Evolutionary conservation across 2,888 invertebrate species (phyloP), one percentile per base, ranked within the genome.

Genomic region (Hirtodrosophila duncani): DNA sequence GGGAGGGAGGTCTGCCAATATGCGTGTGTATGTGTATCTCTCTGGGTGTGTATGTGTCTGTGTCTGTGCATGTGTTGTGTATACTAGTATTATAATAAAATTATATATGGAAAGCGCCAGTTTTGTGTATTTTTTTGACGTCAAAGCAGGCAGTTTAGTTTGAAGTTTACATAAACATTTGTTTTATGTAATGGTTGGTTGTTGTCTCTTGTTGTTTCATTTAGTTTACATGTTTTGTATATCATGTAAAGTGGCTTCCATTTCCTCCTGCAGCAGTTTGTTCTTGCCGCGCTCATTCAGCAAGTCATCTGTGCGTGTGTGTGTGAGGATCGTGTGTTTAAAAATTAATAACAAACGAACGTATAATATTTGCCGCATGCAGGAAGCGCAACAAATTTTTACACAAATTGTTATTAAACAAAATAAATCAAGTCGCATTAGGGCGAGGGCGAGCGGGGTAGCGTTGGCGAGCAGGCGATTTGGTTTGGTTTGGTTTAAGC

Each of bases 211-310:
- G n/a, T n/a, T n/a, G n/a, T n/a, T n/a, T n/a, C n/a, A n/a, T 26
- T 37, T 62, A 49, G 41, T 61, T 70, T 95, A 98, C 96, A 98
- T 97, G 90, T 97, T 96, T 91, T 98, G 97, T 90, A 98, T 96
- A 91, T 98, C 98, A 92, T 96, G 96, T 91, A 98, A 93, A 87
- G 98, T 97, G 87, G 96, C 93, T 90, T 99, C 98, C 95, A 99
- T 97, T 89, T 99, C 99, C 89, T 96, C 96, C 89, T 96, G 94
- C 88, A 98, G 93, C 88, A 94, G 90, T 91, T 95, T 96, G 91
- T 95, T 96, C 92, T 96, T 96, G 90, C 94, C 94, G 89, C 94
- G 95, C 90, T 96, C 96, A 88, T 92, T 91, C 88, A 96, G 91
- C 89, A 98, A 93, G 89, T 97, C 97, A 91, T 98, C 98, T 98